Base-by-base conservation (phyloP, 2,888 invertebrate species). In the Drosophila mimica region DNA sequence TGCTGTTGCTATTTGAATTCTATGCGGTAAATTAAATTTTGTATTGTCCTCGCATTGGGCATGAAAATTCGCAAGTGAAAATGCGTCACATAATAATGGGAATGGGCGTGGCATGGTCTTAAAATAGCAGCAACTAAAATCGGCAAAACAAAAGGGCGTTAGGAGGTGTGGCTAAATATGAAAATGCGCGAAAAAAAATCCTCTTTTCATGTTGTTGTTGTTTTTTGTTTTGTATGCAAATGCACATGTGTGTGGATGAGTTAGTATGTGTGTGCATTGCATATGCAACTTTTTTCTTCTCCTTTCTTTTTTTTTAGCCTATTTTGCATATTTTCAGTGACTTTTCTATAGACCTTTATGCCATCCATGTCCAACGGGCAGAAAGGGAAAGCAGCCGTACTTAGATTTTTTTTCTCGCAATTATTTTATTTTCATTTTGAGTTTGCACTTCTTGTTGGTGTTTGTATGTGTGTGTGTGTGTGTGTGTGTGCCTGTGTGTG, bases 11-110 rank as follows among this genome's bases (percentile, higher is more conserved):
- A 78, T 83, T 76, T 76, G 74, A 81, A 85, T 82, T 79, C 79
- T 79, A 74, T 85, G 85, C 85, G 85, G 81, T 84, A 84, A 84
- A 84, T 84, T 85, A 81, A 85, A 83, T 81, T 79, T 85, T 74
- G 74, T 74, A 85, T 84, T 84, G 84, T 84, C 73, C 77, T 77
- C 58, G 74, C 74, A 60, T 66, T 75, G 56, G 72, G 71, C 70
- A 83, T 73, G 71, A 64, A 77, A 74, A 78, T 80, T 72, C 78
- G 72, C 74, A 51, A 80, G 71, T 67, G 68, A 75, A 82, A 82
- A 61, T 65, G 30, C 76, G 67, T 58, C 69, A 31, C 66, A 65
- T 59, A 71, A 75, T 64, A 62, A 70, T 61, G 43, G 46, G 25
- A 7, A 25, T 61, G 56, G 56, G 72, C 72, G 61, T 70, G 65